A percentile compares a stretch with the other conserved stretches of the same genome.
phyloP scores from a whole-genome alignment of 2,797 vertebrate species.

The Eleutherodactylus coqui region DNA sequence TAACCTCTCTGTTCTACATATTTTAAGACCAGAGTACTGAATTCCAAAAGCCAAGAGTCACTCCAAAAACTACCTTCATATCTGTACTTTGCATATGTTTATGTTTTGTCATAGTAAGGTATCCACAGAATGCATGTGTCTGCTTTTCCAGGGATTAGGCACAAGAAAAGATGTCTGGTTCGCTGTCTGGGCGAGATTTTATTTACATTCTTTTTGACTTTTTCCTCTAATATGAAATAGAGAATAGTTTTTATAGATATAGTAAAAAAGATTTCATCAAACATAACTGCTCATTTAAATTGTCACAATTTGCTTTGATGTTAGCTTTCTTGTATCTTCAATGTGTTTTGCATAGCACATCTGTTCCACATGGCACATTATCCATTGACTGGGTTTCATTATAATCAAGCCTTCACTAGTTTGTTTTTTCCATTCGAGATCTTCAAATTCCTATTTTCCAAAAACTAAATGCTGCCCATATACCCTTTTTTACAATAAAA shows the following conservation, averaged over 20 bases:
- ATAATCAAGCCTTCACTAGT: background rate
- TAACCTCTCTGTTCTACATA: conserved; percentile 11
- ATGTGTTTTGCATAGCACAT: background rate
- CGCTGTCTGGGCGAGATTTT: conserved; percentile 16
- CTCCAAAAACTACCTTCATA: conserved; percentile 23
- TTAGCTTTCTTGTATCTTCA: background rate
- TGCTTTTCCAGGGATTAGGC: conserved; percentile 18
- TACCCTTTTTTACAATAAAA: no score
- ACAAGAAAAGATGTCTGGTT: conserved; percentile 7
- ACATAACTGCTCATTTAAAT: background rate
- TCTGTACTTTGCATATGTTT: conserved; percentile 22
- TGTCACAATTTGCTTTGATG: conserved; percentile 2
- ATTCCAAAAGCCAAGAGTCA: conserved; percentile 27
- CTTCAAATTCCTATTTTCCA: no score
- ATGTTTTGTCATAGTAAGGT: conserved; percentile 23
- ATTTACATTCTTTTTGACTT: conserved; percentile 10
- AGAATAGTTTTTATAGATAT: background rate
- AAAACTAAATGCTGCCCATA: no score
- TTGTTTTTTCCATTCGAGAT: background rate
- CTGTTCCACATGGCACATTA: background rate
- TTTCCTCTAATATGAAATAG: background rate
- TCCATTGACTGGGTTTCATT: background rate
- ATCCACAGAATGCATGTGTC: conserved; percentile 30
- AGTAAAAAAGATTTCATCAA: background rate
- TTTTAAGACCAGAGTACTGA: conserved; percentile 17